Conservation (phyloP, 2,888 invertebrate species). For the Agrochola macilenta region DNA sequence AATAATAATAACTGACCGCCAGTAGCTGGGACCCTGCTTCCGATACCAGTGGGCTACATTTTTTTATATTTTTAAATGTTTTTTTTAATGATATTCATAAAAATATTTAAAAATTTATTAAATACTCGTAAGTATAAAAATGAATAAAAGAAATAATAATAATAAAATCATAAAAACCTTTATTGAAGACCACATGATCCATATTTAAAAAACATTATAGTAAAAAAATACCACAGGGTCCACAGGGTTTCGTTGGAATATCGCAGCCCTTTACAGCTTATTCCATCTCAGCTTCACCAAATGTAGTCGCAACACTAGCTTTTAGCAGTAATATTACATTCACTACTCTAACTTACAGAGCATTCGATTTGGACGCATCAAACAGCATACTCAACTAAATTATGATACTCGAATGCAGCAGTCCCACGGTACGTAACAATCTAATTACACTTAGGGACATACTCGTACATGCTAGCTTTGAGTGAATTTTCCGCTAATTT, state of each 20-base stretch:
- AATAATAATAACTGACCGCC: no score
- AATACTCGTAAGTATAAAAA: no score
- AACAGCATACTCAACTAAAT: constrained; percentile 39
- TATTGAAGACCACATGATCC: no score
- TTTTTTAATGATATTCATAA: no score
- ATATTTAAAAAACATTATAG: no score
- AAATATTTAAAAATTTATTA: no score
- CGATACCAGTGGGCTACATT: no score
- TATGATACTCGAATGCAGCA: constrained; percentile 19
- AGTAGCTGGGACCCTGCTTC: no score
- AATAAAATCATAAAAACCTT: no score
- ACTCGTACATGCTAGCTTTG: constrained; percentile 26
- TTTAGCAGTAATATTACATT: neutral
- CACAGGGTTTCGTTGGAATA: neutral
- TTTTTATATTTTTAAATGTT: no score
- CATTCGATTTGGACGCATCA: constrained; percentile 26
- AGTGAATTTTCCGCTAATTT: constrained; percentile 57
- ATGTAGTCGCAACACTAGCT: neutral
- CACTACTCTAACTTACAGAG: neutral
- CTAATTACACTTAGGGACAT: constrained; percentile 7
- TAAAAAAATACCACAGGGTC: no score
- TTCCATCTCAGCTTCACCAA: neutral
- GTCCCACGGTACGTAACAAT: constrained; percentile 9
- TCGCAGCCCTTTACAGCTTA: neutral
- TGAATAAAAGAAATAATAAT: no score